phyloP scores from a whole-genome alignment of 2,113 vertebrate species.

The Penelope pileata region DNA sequence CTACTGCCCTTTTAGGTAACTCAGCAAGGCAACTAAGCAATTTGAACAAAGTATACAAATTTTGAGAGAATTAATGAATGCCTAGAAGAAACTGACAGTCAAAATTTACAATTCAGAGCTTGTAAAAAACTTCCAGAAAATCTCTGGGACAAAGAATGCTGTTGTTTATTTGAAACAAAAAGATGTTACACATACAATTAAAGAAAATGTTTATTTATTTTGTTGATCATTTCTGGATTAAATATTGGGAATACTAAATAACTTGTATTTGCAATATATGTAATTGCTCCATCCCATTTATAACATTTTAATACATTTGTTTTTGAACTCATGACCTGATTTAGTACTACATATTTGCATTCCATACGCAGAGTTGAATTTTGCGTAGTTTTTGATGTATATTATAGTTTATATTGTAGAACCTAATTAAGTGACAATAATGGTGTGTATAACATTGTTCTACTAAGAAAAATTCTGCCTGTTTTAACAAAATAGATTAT shows the following conservation, averaged over 20 bases:
- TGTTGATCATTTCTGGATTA: neutral
- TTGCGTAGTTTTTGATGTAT: slow-evolving; percentile 5
- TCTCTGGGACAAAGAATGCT: neutral
- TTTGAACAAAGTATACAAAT: neutral
- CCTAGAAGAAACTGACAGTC: neutral
- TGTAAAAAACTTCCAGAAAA: slow-evolving; percentile 28
- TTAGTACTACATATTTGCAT: neutral
- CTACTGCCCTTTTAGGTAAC: neutral
- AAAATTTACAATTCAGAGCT: neutral
- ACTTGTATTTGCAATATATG: neutral
- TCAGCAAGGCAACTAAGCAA: neutral
- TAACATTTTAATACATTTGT: neutral
- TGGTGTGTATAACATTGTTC: neutral
- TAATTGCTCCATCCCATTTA: neutral
- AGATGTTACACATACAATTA: neutral
- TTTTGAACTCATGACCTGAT: slow-evolving; percentile 28
- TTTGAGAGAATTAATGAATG: neutral
- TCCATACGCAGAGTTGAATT: neutral
- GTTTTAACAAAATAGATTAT: neutral
- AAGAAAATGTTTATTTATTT: slow-evolving; percentile 13
- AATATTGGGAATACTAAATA: neutral
- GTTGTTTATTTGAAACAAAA: neutral
- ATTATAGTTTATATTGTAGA: neutral
- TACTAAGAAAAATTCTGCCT: neutral
- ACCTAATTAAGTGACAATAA: neutral